Percentiles rank a stretch among this genome's conserved stretches.
These are phyloP conservation scores for Lepidocyrtoides sp. DNA, from an alignment of 2,888 invertebrate species.

Conservation along the genomic window DNA sequence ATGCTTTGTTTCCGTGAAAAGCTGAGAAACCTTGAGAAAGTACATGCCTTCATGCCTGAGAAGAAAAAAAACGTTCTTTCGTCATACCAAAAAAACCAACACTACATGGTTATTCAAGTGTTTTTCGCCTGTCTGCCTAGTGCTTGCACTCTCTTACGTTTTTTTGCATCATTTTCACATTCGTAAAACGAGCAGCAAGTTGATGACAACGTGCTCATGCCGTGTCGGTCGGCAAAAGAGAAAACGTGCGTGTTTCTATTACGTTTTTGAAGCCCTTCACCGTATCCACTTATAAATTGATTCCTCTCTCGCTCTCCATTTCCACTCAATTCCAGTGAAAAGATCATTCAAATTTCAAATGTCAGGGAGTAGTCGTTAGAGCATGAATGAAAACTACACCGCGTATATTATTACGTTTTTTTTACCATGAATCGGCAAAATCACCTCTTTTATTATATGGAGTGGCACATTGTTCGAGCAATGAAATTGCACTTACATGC, in stretches of 20 bases:
- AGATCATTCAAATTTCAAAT: conserved; percentile 6
- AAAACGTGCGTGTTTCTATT: not conserved
- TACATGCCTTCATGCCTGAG: not conserved
- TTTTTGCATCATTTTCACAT: too few species aligned
- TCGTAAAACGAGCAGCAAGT: not conserved
- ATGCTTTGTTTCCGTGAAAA: conserved; percentile 14
- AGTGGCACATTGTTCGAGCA: not conserved
- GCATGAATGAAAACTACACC: too few species aligned
- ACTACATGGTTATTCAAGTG: not conserved
- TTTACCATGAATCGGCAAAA: too few species aligned
- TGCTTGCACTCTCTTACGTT: not conserved
- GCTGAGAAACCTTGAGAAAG: conserved; percentile 14
- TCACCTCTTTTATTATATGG: too few species aligned
- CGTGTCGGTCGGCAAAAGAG: not conserved
- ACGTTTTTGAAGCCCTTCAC: not conserved
- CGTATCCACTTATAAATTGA: not conserved
- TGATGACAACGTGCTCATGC: conserved; percentile 10
- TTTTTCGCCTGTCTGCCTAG: too few species aligned
- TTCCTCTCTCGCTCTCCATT: not conserved
- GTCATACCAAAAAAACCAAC: not conserved
- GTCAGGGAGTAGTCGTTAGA: not conserved
- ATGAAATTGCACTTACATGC: not conserved
- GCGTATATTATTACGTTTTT: too few species aligned
- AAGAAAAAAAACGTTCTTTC: not conserved
- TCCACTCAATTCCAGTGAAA: not conserved